A percentile compares a stretch with the other conserved stretches of the same genome.
phyloP scores from a whole-genome alignment of 2,113 vertebrate species.

The Pavo muticus region DNA sequence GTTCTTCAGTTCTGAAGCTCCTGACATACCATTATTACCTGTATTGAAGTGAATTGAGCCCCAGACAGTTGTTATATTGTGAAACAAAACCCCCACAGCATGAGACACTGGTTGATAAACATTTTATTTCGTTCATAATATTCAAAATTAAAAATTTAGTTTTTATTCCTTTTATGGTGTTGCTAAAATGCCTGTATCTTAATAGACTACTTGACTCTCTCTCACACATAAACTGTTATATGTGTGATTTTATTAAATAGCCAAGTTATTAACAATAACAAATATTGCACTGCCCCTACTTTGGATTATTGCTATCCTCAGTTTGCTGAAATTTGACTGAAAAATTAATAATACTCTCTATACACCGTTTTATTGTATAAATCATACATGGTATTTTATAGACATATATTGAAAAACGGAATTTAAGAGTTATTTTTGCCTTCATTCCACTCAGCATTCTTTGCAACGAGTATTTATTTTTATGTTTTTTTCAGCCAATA shows the following conservation, averaged over 20 bases:
- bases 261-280: neutral
- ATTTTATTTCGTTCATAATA: neutral
- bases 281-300: neutral
- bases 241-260: neutral
- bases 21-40: fast-evolving
- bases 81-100: neutral
- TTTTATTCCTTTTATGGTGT: neutral
- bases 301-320: neutral
- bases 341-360: neutral
- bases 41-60: neutral
- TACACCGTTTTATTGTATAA: neutral
- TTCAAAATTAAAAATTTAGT: neutral
- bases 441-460: neutral
- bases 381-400: neutral
- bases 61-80: no score
- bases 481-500: neutral
- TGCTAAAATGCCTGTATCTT: neutral
- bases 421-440: neutral
- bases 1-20: neutral
- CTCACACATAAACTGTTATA: neutral
- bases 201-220: neutral
- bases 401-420: neutral
- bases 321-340: neutral
- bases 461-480: neutral
- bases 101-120: neutral